Percentiles rank a stretch among this genome's conserved stretches.
These are phyloP conservation scores for Eremophila alpestris DNA, from an alignment of 2,797 vertebrate species.

Conservation along the genomic window DNA sequence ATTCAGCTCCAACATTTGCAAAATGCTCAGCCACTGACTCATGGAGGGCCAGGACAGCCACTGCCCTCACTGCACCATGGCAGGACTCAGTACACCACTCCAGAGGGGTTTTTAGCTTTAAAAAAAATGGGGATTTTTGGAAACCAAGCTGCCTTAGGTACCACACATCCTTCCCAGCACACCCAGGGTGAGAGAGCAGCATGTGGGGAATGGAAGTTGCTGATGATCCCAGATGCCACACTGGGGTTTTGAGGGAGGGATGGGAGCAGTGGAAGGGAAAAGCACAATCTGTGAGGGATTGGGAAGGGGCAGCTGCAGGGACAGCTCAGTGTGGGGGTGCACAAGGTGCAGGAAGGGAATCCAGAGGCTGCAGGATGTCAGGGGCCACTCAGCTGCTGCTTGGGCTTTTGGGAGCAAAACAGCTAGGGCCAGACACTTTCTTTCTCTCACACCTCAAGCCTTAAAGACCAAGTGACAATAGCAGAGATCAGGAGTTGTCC, in stretches of 20 bases:
- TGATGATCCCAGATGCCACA: neutral
- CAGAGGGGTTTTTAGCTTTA: accelerated
- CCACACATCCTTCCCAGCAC: neutral
- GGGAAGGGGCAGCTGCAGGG: neutral
- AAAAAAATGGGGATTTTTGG: neutral
- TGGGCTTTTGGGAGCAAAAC: neutral
- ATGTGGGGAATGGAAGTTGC: accelerated
- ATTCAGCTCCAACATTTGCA: neutral
- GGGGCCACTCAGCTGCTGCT: neutral
- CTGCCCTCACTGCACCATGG: accelerated
- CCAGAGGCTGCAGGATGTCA: accelerated
- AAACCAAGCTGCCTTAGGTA: neutral
- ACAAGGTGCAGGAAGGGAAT: neutral
- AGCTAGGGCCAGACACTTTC: neutral
- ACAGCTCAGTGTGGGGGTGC: neutral
- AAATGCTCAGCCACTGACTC: conserved; percentile 59
- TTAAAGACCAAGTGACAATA: neutral
- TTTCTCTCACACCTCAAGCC: accelerated
- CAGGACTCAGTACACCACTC: neutral
- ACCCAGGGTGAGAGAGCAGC: accelerated
- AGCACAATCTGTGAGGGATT: neutral
- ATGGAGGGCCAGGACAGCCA: neutral
- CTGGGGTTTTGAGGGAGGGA: neutral
- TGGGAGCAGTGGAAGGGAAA: neutral
- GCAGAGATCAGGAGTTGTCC: neutral